Conservation (phyloP, 2,888 invertebrate species). For the Leptinotarsa peninsularis region DNA sequence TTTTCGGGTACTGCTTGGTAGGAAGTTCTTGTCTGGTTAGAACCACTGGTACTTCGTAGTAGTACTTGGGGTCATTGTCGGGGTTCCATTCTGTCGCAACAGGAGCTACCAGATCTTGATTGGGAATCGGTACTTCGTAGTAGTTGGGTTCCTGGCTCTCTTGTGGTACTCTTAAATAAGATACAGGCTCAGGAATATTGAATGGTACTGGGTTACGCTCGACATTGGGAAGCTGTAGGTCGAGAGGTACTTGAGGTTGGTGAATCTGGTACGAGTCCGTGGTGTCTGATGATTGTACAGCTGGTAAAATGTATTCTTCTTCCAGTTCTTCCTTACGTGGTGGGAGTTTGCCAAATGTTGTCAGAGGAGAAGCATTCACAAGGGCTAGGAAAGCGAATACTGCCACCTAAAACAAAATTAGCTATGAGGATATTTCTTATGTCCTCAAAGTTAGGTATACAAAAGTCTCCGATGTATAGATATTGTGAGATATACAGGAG, state of each 20-base stretch:
- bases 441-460: no score
- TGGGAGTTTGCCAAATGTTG: constrained; percentile 23
- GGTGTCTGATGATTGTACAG: constrained; percentile 23
- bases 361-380: constrained; percentile 30
- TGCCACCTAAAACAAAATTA: constrained; percentile 46
- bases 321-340: background rate
- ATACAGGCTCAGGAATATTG: constrained; percentile 56
- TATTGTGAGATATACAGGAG: no score
- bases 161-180: constrained; percentile 55
- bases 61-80: constrained; percentile 61
- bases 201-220: constrained; percentile 58
- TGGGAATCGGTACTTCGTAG: constrained; percentile 62
- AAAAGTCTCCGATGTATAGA: no score
- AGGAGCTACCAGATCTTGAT: constrained; percentile 67
- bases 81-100: constrained; percentile 64
- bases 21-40: constrained; percentile 65
- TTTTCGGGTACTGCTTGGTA: constrained; percentile 72
- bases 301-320: background rate
- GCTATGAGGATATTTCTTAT: background rate
- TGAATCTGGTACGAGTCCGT: constrained; percentile 46
- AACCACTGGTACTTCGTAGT: constrained; percentile 64
- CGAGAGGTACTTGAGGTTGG: constrained; percentile 49
- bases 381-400: constrained; percentile 40
- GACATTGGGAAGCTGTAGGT: constrained; percentile 58
- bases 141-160: constrained; percentile 48